Evolutionary conservation across 2,113 vertebrate species (phyloP).

Genomic region (Bos javanicus): DNA sequence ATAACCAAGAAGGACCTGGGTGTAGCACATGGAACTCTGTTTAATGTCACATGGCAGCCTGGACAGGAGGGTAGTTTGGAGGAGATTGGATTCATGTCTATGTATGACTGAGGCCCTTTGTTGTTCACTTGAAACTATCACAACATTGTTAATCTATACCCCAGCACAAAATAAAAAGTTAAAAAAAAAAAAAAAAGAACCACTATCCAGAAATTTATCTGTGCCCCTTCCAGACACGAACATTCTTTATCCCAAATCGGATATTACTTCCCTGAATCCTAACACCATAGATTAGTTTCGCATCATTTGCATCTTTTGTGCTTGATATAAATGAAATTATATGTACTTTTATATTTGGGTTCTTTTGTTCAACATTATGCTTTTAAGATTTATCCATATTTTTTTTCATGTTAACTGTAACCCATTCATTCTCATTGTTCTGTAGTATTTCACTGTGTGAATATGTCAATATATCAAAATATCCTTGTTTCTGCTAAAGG

Average conservation of each 20-base stretch:
- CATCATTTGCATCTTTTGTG: neutral
- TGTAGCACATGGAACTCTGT: neutral
- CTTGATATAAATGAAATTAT: neutral
- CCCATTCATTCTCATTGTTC: neutral
- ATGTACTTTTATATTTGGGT: neutral
- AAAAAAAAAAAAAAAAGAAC: neutral
- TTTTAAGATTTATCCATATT: neutral
- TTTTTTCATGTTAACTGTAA: neutral
- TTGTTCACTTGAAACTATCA: neutral
- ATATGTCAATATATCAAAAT: neutral
- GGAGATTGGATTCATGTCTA: neutral
- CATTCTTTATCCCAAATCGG: fast-evolving
- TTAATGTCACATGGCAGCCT: neutral
- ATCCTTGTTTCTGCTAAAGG: neutral
- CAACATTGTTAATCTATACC: neutral
- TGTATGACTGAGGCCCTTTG: neutral
- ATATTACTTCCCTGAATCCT: neutral
- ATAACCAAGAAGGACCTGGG: neutral
- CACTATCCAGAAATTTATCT: neutral
- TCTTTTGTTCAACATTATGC: neutral
- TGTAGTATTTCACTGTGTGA: neutral
- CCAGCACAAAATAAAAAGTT: neutral
- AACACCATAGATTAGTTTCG: neutral
- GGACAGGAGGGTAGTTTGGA: neutral
- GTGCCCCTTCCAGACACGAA: neutral